Evolutionary conservation across 1,140 invertebrate species (phyloP), one percentile per base, ranked within the genome.

Genomic region (Drosophila rufa): DNA sequence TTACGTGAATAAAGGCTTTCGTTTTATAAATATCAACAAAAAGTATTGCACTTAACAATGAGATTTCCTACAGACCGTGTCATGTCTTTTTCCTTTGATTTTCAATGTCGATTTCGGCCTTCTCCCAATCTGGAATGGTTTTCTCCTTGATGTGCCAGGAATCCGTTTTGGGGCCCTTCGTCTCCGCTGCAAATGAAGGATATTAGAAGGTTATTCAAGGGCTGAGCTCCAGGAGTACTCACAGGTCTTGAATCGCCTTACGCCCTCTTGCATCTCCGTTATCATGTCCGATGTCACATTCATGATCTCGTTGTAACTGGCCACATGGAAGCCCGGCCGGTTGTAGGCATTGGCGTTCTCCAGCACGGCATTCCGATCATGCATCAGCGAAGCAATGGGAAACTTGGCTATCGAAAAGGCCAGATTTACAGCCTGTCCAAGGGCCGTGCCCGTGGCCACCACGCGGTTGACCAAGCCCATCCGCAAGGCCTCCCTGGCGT

Each of bases 381-480:
- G 95, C 45, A 94, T 93, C 50, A 98, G 66, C 50, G 97, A 96
- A 50, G 94, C 94, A 92, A 97, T 96, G 1, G 97, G 97, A 92
- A 97, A 98, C 91, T 97, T 98, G 1, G 94, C 92, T 5, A 99
- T 92, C 1, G 95, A 95, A 61, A 94, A 94, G 0, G 97, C 98
- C 33, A 98, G 91, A 85, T 96, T 95, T 0, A 97, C 92, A 0
- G 97, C 95, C 93, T 96, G 95, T 0, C 97, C 97, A n/a, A 98
- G 81, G 30, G 94, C 96, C 95, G 96, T 95, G 45, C 98, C 98
- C 79, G 95, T 96, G 14, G 95, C 93, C 38, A 97, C 96, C 14
- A 97, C 79, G 87, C 96, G 94, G 93, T 96, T 96, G 0, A 95
- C 96, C 27, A 99, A 91, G 15, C 98, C 98, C 92, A 95, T 96